A percentile compares a stretch with the other conserved stretches of the same genome.
phyloP scores from a whole-genome alignment of 2,888 invertebrate genomes.

The Drosophila robusta region DNA sequence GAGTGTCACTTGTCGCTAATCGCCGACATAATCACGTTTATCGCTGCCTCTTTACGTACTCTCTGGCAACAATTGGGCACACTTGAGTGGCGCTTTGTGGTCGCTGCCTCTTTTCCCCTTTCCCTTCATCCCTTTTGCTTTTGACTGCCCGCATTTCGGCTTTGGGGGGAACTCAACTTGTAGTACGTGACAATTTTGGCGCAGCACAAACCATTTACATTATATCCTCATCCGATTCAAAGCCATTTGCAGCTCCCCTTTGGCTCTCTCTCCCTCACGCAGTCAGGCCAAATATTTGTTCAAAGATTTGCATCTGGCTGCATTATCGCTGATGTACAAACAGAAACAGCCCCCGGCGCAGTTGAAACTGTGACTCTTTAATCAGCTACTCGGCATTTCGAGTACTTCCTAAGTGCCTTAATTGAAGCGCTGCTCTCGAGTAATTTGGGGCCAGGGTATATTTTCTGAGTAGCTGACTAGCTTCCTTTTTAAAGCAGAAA shows the following conservation, averaged over 20 bases:
- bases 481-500: conserved; percentile 3
- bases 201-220: conserved; percentile 44
- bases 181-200: conserved; percentile 78
- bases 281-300: conserved; percentile 81
- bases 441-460: background rate
- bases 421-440: conserved; percentile 12
- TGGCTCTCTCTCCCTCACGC: conserved; percentile 10
- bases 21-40: conserved; percentile 76
- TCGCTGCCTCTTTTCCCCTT: conserved; percentile 22
- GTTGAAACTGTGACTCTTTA: conserved; percentile 12
- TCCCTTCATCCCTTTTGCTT: conserved; percentile 9
- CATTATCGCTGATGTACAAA: conserved; percentile 54
- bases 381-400: conserved; percentile 13
- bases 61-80: conserved; percentile 31
- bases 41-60: conserved; percentile 53
- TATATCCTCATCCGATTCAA: conserved; percentile 30
- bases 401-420: conserved; percentile 32
- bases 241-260: conserved; percentile 29
- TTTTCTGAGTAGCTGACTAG: background rate
- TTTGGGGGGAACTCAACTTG: conserved; percentile 26
- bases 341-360: conserved; percentile 11
- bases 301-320: conserved; percentile 73
- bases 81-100: conserved; percentile 57
- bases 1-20: conserved; percentile 79
- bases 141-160: conserved; percentile 39